Evolutionary conservation across 30 jellyfish, hydroid and myxozoan genomes (phyloP).

Genomic region (Chironex yamaguchii): DNA sequence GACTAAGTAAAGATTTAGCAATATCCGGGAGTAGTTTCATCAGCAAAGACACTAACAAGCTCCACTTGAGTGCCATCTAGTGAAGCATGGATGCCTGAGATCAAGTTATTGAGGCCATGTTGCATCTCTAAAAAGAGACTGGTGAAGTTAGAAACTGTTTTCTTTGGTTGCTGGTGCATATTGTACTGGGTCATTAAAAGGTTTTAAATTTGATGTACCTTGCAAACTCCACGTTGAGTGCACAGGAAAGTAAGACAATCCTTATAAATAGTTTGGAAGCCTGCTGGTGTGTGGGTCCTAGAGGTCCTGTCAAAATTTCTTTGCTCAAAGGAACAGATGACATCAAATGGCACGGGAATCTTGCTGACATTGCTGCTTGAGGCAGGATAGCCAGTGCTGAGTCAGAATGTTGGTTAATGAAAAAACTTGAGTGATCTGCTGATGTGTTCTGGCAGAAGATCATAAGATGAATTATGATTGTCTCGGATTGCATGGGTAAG

Average conservation of each 20-base stretch:
- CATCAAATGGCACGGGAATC: constrained; percentile 45
- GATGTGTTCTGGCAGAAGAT: constrained; percentile 2
- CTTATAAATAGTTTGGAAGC: too few relatives aligned
- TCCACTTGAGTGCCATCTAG: constrained; percentile 8
- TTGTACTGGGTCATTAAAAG: not conserved
- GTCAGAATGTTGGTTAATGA: constrained; percentile 5
- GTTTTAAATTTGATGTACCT: not conserved
- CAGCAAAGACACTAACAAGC: constrained; percentile 15
- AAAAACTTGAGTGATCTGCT: not conserved
- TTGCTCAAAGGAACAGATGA: not conserved
- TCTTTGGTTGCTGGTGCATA: constrained; percentile 16
- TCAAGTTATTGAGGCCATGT: constrained; percentile 1
- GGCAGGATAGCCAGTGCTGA: constrained; percentile 6
- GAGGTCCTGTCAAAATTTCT: not conserved
- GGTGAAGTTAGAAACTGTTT: constrained; percentile 37
- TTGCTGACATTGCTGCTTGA: constrained; percentile 46
- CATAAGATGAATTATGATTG: too few relatives aligned
- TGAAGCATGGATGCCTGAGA: constrained; percentile 27
- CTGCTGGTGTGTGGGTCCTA: too few relatives aligned
- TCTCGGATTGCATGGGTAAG: too few relatives aligned
- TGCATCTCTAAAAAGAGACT: constrained; percentile 15
- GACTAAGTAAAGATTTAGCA: not conserved
- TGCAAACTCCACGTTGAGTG: not conserved
- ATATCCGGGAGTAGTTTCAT: constrained; percentile 24
- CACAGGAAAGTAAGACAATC: too few relatives aligned